These are phyloP conservation scores for Botia almorhae DNA, from an alignment of 2,797 vertebrate species.

Conservation along the genomic window DNA sequence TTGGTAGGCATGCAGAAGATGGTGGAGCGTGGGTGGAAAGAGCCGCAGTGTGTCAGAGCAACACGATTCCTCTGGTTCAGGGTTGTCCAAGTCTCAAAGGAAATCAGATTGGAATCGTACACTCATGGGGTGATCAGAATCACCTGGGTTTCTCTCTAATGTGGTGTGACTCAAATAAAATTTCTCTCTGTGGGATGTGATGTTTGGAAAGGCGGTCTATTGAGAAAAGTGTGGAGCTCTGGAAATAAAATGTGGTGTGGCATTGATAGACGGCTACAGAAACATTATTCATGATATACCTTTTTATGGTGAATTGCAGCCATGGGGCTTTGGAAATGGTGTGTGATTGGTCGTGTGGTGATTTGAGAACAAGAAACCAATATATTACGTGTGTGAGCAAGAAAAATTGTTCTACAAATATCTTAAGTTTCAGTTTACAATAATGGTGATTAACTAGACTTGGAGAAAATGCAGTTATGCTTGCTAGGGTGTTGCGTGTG, in stretches of 20 bases:
- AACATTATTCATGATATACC: not conserved
- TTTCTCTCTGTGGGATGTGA: constrained; percentile 26
- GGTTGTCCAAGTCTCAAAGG: constrained; percentile 51
- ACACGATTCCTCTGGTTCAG: constrained; percentile 42
- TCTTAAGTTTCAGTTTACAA: not conserved
- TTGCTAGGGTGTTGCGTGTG: too few relatives aligned
- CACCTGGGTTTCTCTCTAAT: constrained; percentile 42
- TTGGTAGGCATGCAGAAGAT: constrained; percentile 32
- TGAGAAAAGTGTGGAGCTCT: constrained; percentile 10
- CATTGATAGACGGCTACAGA: not conserved
- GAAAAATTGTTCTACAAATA: not conserved
- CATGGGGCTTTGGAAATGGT: constrained; percentile 2
- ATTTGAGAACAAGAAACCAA: not conserved
- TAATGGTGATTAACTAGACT: not conserved
- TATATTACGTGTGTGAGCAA: not conserved
- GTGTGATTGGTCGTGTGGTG: constrained; percentile 7
- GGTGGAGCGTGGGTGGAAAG: constrained; percentile 42
- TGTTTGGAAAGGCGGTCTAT: constrained; percentile 19
- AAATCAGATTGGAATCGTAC: constrained; percentile 55
- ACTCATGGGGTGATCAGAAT: constrained; percentile 51
- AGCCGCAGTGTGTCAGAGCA: constrained; percentile 37
- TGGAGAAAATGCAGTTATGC: not conserved
- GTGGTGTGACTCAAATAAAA: constrained; percentile 44
- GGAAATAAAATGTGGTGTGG: constrained; percentile 5
- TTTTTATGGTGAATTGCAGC: not conserved